These are phyloP conservation scores for Panagrolaimus sp. DNA, from an alignment of 1,140 invertebrate genomes.

Conservation along the genomic window DNA sequence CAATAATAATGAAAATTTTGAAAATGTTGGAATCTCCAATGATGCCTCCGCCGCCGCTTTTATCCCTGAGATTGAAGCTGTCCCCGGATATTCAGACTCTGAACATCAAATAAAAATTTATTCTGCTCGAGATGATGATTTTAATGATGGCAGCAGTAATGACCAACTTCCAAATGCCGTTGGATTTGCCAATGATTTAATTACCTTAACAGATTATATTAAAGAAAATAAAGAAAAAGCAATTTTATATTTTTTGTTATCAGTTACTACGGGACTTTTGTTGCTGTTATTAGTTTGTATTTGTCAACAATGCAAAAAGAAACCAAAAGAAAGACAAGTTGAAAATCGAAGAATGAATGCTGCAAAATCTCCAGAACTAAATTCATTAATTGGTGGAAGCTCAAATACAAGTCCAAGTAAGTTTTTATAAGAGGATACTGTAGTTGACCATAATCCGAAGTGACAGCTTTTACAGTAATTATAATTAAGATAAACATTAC, in stretches of 20 bases:
- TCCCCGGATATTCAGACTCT: neutral
- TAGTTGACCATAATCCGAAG: too few relatives aligned
- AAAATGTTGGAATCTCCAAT: neutral
- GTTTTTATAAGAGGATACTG: too few relatives aligned
- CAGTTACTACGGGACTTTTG: conserved; percentile 32
- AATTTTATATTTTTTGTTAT: conserved; percentile 40
- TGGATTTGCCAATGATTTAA: conserved; percentile 17
- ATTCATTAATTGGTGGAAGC: conserved; percentile 28
- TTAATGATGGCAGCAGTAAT: neutral
- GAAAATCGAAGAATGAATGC: neutral
- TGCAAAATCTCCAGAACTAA: conserved; percentile 20
- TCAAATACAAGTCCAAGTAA: conserved; percentile 3
- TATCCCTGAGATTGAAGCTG: neutral
- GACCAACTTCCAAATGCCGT: conserved; percentile 11
- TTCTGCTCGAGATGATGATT: neutral
- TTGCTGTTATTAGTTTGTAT: conserved; percentile 36
- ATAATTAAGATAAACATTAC: too few relatives aligned
- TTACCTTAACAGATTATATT: conserved; percentile 22
- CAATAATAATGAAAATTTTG: neutral
- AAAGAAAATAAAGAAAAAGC: conserved; percentile 46
- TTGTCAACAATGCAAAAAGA: conserved; percentile 32
- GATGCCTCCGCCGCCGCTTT: neutral
- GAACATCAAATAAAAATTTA: neutral
- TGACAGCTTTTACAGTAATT: too few relatives aligned
- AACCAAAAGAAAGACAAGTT: conserved; percentile 14